Base-by-base conservation (phyloP, 2,113 vertebrate species). In the Irena cyanogastra region DNA sequence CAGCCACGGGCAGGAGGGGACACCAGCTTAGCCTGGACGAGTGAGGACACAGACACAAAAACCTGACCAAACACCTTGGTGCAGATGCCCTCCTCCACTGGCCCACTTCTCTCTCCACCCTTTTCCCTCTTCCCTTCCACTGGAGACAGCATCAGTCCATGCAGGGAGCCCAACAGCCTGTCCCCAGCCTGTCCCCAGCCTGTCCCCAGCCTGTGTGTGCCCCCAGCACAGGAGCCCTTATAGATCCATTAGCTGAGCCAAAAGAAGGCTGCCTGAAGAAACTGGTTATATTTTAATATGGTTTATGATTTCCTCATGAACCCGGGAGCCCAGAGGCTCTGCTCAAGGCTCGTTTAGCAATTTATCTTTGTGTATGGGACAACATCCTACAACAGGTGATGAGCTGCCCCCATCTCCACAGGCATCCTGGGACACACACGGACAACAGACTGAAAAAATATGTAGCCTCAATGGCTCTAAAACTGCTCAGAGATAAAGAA, bases 11-110 rank as follows among this genome's bases (percentile, higher is more conserved):
- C 56, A 87, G 37, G 50, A 78, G 31, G n/a, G 11, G 50, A 78
- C 16, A 35, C 19, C 37, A 33, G 49, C 53, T 75, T 26, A 70
- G 24, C 71, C n/a, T 16, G 66, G 57, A 22, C 42, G 47, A 61
- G 23, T 0, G 4, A 81, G 63, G 24, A 16, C n/a, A 66, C 0
- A 2, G 45, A 13, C 52, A 41, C 24, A n/a, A 13, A 13, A 75
- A 27, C 37, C 12, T 61, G 37, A 28, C 23, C 35, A 47, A 70
- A 28, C 27, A 30, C 13, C 4, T 7, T 9, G 35, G 9, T 60
- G 56, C 23, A 66, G 50, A 11, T 37, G 60, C 15, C 72, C 33
- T 88, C 83, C 61, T 71, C 37, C 19, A 16, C 3, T 7, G 11
- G 16, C 7, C 11, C 61, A n/a, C 26, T 59, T 49, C 20, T 70